phyloP scores from a whole-genome alignment of 2,888 invertebrate species.

The Rhabditophanes sp. region DNA sequence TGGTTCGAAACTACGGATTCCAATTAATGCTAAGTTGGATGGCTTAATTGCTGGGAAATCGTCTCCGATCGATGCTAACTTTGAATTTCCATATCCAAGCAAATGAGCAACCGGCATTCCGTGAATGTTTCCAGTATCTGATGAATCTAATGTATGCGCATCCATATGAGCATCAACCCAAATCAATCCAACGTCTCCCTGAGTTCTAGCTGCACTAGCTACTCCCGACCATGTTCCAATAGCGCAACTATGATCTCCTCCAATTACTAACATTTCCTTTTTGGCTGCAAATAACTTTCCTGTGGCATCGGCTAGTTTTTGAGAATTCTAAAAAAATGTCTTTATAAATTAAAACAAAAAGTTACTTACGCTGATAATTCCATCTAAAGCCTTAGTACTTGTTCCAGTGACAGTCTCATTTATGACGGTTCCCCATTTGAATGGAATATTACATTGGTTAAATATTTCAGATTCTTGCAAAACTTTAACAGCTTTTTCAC shows the following conservation, averaged over 20 bases:
- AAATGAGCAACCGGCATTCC: conserved; percentile 38
- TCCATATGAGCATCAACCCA: conserved; percentile 40
- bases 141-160: conserved; percentile 24
- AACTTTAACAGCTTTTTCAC: conserved; percentile 25
- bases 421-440: conserved; percentile 22
- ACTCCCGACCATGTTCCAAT: conserved; percentile 38
- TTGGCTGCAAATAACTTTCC: conserved; percentile 14
- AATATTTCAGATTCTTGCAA: conserved; percentile 22
- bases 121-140: conserved; percentile 29
- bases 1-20: conserved; percentile 28
- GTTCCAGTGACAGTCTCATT: conserved; percentile 26
- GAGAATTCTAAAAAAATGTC: conserved; percentile 4
- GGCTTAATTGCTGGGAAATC: conserved; percentile 24
- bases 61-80: conserved; percentile 15
- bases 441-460: conserved; percentile 14
- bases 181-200: conserved; percentile 29
- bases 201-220: conserved; percentile 17
- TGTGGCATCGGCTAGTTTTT: conserved; percentile 20
- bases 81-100: conserved; percentile 25
- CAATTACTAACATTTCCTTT: conserved; percentile 24
- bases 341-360: neutral
- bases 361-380: conserved; percentile 14
- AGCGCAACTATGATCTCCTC: conserved; percentile 34
- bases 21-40: conserved; percentile 25
- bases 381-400: conserved; percentile 18